Percentiles rank a stretch among this genome's conserved stretches.
phyloP scores from a whole-genome alignment of 2,888 invertebrate genomes.

The Synergus japonicus region DNA sequence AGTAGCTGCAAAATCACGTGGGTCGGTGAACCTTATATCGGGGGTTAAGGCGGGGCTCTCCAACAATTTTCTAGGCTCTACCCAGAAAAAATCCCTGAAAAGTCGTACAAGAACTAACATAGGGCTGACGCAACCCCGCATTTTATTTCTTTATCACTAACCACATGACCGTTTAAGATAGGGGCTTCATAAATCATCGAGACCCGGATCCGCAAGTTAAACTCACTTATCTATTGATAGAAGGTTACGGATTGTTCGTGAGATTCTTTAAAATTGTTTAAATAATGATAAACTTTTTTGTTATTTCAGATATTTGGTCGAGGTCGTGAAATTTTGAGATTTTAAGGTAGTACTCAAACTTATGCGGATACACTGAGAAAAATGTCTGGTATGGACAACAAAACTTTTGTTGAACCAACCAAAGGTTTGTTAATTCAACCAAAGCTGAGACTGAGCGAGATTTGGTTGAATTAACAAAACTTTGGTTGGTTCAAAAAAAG shows the following conservation, averaged over 20 bases:
- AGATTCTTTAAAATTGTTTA: neutral
- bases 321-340: too few species aligned
- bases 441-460: too few species aligned
- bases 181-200: conserved; percentile 46
- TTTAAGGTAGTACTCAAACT: too few species aligned
- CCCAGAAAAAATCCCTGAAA: conserved; percentile 23
- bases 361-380: too few species aligned
- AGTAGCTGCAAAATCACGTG: conserved; percentile 61
- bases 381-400: too few species aligned
- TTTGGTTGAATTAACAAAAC: too few species aligned
- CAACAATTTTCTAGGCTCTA: conserved; percentile 50
- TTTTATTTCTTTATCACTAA: conserved; percentile 5
- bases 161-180: neutral
- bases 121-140: conserved; percentile 14
- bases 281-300: too few species aligned
- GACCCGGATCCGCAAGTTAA: conserved; percentile 47
- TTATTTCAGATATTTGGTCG: too few species aligned
- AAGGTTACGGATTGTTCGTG: neutral
- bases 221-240: neutral
- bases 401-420: too few species aligned
- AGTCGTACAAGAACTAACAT: neutral
- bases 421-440: too few species aligned
- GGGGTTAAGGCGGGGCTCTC: conserved; percentile 49
- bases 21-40: conserved; percentile 66
- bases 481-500: too few species aligned